Base-by-base conservation (phyloP, 2,888 invertebrate species). In the Apeira syringaria region DNA sequence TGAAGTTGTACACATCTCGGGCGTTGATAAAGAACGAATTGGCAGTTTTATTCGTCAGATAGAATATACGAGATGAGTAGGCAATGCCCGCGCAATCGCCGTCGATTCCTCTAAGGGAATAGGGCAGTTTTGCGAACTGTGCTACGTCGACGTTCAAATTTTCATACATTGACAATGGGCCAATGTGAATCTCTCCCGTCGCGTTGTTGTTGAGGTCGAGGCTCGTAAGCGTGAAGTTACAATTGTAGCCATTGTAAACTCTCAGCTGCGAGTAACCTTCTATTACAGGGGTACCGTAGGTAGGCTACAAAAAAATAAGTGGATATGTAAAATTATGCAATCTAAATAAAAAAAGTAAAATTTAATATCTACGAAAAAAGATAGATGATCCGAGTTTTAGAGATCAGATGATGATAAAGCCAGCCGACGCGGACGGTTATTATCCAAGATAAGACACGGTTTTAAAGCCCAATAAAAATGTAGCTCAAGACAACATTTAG, bases 171-270 rank as follows among this genome's bases (percentile, higher is more conserved):
- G 77, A 75, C 18, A 91, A 59, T 0, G 91, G 74, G 2, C 61
- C 70, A 13, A 80, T 70, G 7, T 50, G 32, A 18, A 59, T 35
- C n/a, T 55, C 41, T 3, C 42, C 42, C 2, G 64, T 61, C 2
- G 25, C 49, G 34, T 74, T 74, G 1, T 50, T 32, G 41, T 56
- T 46, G 1, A 58, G 24, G 33, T 63, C 56, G 2, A 50, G 56
- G 8, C 56, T 58, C 37, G 45, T 64, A 10, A 92, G 69, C 0
- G 81, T 78, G 45, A 92, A 88, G 42, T 86, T 79, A 59, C 94
- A 94, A 17, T 91, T 79, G 60, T 90, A 88, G 2, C 92, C 92
- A 56, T 96, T 96, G 74, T 94, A 96, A 3, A 96, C 76, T 52
- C 95, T 88, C 9, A 96, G 53, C 60, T 96, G 95, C 0, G 92